Percentiles rank a stretch among this genome's conserved stretches.
Evolutionary conservation across 2,888 invertebrate genomes (phyloP).

Genomic region (Synergus laeviventris): DNA sequence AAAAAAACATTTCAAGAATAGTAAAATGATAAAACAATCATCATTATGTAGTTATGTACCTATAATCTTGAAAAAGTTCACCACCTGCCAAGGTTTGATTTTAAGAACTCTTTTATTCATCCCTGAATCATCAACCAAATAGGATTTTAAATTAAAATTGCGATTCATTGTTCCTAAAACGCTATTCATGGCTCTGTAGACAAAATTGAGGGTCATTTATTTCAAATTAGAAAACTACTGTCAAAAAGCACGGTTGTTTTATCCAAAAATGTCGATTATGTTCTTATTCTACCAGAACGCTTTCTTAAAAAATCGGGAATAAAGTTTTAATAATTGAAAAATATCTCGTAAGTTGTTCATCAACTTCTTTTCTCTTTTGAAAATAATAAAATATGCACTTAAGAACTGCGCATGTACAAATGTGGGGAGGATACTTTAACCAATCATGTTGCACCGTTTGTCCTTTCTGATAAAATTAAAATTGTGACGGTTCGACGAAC

Average conservation of each 20-base stretch:
- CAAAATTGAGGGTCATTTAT: not conserved
- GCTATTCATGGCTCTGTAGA: not conserved
- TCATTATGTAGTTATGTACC: too few relatives aligned
- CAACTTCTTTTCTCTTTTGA: not conserved
- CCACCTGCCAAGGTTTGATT: conserved; percentile 61
- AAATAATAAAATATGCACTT: not conserved
- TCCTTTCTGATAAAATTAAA: conserved; percentile 40
- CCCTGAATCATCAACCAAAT: conserved; percentile 10
- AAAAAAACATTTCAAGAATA: not conserved
- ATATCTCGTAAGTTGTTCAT: not conserved
- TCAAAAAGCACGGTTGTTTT: not conserved
- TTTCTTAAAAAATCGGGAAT: not conserved
- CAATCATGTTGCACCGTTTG: conserved; percentile 62
- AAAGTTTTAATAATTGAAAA: not conserved
- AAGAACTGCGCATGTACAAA: conserved; percentile 2
- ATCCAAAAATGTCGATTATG: not conserved
- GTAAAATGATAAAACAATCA: conserved; percentile 15
- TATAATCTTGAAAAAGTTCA: conserved; percentile 62
- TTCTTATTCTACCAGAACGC: not conserved
- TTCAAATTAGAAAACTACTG: not conserved
- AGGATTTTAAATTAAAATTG: conserved; percentile 16
- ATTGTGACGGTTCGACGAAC: conserved; percentile 43
- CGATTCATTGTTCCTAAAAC: conserved; percentile 15
- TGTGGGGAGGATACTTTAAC: conserved; percentile 40
- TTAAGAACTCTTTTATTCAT: not conserved